Evolutionary conservation across 2,113 vertebrate species (phyloP).

Genomic region (Todiramphus chloris): DNA sequence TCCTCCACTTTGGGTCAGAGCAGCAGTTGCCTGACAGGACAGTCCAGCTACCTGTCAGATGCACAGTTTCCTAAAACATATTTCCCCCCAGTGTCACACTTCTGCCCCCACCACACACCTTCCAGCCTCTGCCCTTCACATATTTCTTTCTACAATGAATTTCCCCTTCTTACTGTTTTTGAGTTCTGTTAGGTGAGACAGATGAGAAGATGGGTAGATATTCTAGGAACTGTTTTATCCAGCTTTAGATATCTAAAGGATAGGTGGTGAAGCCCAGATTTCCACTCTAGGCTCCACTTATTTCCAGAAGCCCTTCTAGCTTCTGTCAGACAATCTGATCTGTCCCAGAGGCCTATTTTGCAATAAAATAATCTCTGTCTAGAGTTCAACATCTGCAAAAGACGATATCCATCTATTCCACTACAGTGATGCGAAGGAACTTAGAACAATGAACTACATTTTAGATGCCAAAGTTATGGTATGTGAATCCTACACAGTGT

Average conservation of each 20-base stretch:
- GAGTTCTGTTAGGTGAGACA: background rate
- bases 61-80: background rate
- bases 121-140: background rate
- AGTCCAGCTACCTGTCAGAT: background rate
- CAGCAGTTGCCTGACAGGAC: rapidly evolving
- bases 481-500: background rate
- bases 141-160: background rate
- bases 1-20: background rate
- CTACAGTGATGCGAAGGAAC: background rate
- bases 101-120: rapidly evolving
- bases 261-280: background rate
- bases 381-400: background rate
- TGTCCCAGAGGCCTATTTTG: background rate
- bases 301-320: background rate
- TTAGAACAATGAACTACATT: background rate
- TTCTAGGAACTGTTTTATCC: background rate
- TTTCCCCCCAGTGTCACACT: background rate
- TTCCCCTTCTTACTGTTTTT: background rate
- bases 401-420: background rate
- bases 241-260: background rate
- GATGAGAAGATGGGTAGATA: background rate
- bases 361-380: background rate
- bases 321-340: background rate
- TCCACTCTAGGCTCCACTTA: background rate
- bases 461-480: constrained; percentile 15